Evolutionary conservation across 2,797 vertebrate species (phyloP), one percentile per base, ranked within the genome.

Genomic region (Cyprinodon diabolis): DNA sequence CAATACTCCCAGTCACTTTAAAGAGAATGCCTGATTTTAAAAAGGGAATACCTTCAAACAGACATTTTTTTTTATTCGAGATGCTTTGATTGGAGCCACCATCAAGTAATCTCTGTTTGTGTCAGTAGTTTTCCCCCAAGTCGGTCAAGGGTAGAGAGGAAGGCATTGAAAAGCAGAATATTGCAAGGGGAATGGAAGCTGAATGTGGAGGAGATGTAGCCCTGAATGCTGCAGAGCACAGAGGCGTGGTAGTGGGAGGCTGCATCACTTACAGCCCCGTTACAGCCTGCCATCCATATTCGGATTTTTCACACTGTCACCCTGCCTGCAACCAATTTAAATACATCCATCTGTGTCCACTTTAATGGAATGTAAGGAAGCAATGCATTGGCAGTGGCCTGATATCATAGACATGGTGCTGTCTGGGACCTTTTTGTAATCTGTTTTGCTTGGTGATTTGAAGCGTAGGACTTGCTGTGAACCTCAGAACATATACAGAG

Each of bases 291-390:
- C 80, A 83, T 89, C 84, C 83, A 76, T 84, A 87, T 87, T 88
- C 82, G 74, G 84, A 88, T 89, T 87, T 80, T 87, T 83, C 78
- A 87, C 84, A 81, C 84, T 82, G 83, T 82, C 83, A 79, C 82
- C 76, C 78, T 78, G 81, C 72, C 83, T 66, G 52, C 77, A 84
- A 83, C 87, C 88, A 84, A 86, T 92, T 91, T 88, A 82, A 83
- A 83, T 75, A 91, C 88, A 90, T 92, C 90, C 87, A 87, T 92
- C 91, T 92, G 90, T 87, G 89, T 92, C 92, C 86, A 89, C 84
- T 88, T 90, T 92, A 91, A 92, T 92, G 80, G 84, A 80, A 81
- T 90, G 87, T 83, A 84, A 83, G 85, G 68, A 76, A 91, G 86
- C 83, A 80, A 81, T 70, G 4, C 86, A 84, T 82, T 84, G 85